Percentiles rank a stretch among this genome's conserved stretches.
phyloP scores from a whole-genome alignment of 2,888 invertebrate species.

The Iphiclides podalirius region DNA sequence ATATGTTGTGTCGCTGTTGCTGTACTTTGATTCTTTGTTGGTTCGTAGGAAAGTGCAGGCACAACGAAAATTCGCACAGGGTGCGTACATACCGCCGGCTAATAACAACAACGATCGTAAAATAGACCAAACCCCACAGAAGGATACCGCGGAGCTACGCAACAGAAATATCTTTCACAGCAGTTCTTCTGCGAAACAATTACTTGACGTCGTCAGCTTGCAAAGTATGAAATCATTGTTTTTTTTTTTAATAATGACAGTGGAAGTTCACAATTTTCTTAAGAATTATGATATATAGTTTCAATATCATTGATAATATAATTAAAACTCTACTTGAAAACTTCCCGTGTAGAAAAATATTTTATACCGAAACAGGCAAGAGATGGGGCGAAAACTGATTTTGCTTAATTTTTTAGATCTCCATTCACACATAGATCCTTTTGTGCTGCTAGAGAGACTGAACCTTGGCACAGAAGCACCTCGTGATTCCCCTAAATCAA shows the following conservation, averaged over 20 bases:
- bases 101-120: not conserved
- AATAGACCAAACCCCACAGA: not conserved
- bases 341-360: no score
- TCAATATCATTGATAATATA: no score
- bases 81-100: slow-evolving; percentile 36
- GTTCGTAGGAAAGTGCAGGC: slow-evolving; percentile 39
- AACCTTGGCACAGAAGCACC: not conserved
- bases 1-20: no score
- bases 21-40: not conserved
- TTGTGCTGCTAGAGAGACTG: slow-evolving; percentile 37
- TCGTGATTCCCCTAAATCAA: no score
- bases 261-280: no score
- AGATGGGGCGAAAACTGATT: no score
- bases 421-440: slow-evolving; percentile 34
- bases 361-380: no score
- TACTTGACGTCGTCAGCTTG: slow-evolving; percentile 40
- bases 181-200: slow-evolving; percentile 26
- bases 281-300: no score
- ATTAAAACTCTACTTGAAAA: no score
- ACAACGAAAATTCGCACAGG: slow-evolving; percentile 50
- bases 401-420: slow-evolving; percentile 30
- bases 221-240: slow-evolving; percentile 33
- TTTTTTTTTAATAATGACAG: not conserved
- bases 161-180: slow-evolving; percentile 22
- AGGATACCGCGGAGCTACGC: not conserved